Conservation (phyloP, 2,888 invertebrate species). For the Cyrtodaria siliqua region DNA sequence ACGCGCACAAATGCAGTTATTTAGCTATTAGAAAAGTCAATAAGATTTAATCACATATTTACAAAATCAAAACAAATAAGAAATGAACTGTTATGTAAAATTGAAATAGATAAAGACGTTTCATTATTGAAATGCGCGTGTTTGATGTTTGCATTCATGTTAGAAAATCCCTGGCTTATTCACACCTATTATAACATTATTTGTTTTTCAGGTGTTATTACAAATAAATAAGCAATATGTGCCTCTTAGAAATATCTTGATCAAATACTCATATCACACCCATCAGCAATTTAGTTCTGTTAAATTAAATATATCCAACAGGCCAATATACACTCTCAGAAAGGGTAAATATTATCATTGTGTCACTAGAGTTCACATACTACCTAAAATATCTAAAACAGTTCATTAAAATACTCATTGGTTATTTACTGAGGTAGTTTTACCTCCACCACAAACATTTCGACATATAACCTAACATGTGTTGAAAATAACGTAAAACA, state of each 20-base stretch:
- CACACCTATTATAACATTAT: constrained; percentile 50
- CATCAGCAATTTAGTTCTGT: constrained; percentile 7
- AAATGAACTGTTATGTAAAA: constrained; percentile 35
- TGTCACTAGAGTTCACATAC: too few species aligned
- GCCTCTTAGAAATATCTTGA: constrained; percentile 43
- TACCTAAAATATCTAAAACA: too few species aligned
- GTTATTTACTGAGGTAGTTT: too few species aligned
- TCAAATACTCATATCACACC: constrained; percentile 57
- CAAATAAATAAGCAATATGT: constrained; percentile 57
- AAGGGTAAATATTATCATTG: too few species aligned
- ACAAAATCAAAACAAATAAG: constrained; percentile 43
- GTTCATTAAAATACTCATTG: too few species aligned
- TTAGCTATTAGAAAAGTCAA: too few species aligned
- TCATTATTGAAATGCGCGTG: constrained; percentile 16
- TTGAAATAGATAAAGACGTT: constrained; percentile 35
- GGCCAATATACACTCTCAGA: too few species aligned
- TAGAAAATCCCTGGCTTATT: constrained; percentile 33
- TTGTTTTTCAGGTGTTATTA: constrained; percentile 51
- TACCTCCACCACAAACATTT: too few species aligned
- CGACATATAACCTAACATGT: too few species aligned
- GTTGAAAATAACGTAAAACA: too few species aligned
- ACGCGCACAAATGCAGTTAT: too few species aligned
- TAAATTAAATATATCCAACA: constrained; percentile 33
- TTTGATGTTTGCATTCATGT: constrained; percentile 45
- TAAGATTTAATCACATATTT: background rate